phyloP scores from a whole-genome alignment of 2,113 vertebrate genomes.

The Pterophyllum scalare region DNA sequence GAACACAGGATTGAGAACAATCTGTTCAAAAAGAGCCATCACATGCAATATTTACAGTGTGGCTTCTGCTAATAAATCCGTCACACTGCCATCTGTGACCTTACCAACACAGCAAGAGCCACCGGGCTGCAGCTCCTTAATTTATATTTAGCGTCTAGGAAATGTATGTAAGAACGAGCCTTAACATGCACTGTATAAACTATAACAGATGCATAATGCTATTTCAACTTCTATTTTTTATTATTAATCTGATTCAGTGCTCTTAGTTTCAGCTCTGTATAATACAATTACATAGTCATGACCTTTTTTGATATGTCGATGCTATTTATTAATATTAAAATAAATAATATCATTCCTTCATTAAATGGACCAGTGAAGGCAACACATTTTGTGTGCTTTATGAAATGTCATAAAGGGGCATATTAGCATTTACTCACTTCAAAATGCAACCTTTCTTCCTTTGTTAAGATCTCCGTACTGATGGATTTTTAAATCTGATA shows the following conservation, averaged over 20 bases:
- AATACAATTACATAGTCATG: neutral
- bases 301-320: conserved; percentile 16
- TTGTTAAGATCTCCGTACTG: neutral
- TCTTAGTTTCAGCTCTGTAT: neutral
- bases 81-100: conserved; percentile 11
- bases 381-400: neutral
- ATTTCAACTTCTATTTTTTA: conserved; percentile 10
- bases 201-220: neutral
- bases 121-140: neutral
- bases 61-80: conserved; percentile 3
- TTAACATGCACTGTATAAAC: conserved; percentile 4
- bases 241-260: conserved; percentile 1
- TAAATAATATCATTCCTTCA: conserved; percentile 9
- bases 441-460: neutral
- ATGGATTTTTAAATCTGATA: neutral
- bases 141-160: neutral
- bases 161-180: neutral
- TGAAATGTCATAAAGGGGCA: conserved; percentile 7
- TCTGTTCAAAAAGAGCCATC: neutral
- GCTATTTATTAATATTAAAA: conserved; percentile 16
- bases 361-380: neutral
- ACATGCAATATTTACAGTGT: neutral
- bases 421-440: neutral
- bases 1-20: neutral
- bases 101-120: conserved; percentile 6